Conservation (phyloP, 2,797 vertebrate genomes). For the Acanthis flammea region DNA sequence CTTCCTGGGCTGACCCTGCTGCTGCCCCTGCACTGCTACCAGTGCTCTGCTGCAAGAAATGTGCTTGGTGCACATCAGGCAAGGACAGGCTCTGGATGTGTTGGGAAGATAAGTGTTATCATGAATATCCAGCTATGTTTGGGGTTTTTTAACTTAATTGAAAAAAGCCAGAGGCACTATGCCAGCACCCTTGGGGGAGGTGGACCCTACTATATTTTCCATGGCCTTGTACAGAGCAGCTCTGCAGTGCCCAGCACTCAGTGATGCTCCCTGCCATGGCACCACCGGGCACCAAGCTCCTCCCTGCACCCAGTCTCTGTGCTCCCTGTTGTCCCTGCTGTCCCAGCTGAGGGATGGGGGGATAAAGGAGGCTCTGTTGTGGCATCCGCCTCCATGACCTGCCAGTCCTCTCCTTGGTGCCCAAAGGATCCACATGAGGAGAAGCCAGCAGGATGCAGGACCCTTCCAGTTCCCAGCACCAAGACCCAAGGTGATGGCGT, state of each 20-base stretch:
- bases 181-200: not conserved
- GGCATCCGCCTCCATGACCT: not conserved
- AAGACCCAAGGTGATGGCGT: not conserved
- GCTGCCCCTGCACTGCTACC: not conserved
- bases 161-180: not conserved
- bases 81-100: not conserved
- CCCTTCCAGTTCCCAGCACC: not conserved
- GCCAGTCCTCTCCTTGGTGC: not conserved
- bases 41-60: not conserved
- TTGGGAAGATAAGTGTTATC: slow-evolving; percentile 4
- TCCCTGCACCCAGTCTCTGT: fast-evolving
- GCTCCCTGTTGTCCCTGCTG: not conserved
- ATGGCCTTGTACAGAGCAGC: not conserved
- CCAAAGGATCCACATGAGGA: not conserved
- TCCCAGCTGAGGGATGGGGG: fast-evolving
- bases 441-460: not conserved
- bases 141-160: not conserved
- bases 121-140: not conserved
- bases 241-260: not conserved
- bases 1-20: not conserved
- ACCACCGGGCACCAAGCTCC: not conserved
- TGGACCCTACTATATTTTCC: not conserved
- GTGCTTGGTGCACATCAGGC: not conserved
- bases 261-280: not conserved
- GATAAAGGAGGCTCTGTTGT: not conserved